Base-by-base conservation (phyloP, 53 echinoderm and acorn worm genomes). In the Temnopleurus reevesii region DNA sequence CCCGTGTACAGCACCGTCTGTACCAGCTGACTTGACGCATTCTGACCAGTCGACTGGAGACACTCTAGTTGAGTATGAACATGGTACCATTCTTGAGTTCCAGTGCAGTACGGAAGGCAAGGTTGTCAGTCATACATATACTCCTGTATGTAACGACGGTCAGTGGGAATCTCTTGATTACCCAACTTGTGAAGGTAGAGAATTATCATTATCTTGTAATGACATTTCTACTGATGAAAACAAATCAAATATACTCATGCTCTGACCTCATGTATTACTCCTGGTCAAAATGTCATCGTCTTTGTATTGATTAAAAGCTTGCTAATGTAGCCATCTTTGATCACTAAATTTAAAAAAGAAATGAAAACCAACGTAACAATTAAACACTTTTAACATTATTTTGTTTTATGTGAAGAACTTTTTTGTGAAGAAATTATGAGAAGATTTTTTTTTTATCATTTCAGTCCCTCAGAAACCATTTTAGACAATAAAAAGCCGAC, bases 111-210 rank as follows among this genome's bases (percentile, higher is more conserved):
- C 6, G 5, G 10, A 30, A 1, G 23, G 59, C n/a, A 27, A 61
- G 29, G 61, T 60, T 1, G 9, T 45, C 19, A 85, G 59, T 28
- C 1, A 25, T 13, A 5, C 57, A 9, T 25, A 30, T 21, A 27
- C n/a, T 43, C 86, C 44, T 46, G 60, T 8, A 4, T 85, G 86
- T 60, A 31, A 25, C 0, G 86, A 85, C 26, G 61, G 59, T 6
- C 13, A 15, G 44, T 85, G 86, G 86, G 61, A 60, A 29, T 19
- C 0, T 9, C 4, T 85, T 5, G 86, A 85, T 2, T 59, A 29
- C 45, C 86, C 86, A n/a, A 46, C 27, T 1, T 85, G 86, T 25
- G 61, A 59, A 85, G 86, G 86, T 85, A 60, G 7, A 13, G 6
- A 4, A 15, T 31, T 71, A 26, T 24, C 17, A n/a, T 59, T 28